Percentiles rank a stretch among this genome's conserved stretches.
Evolutionary conservation across 2,113 vertebrate species (phyloP).

Genomic region (Eonycteris spelaea): DNA sequence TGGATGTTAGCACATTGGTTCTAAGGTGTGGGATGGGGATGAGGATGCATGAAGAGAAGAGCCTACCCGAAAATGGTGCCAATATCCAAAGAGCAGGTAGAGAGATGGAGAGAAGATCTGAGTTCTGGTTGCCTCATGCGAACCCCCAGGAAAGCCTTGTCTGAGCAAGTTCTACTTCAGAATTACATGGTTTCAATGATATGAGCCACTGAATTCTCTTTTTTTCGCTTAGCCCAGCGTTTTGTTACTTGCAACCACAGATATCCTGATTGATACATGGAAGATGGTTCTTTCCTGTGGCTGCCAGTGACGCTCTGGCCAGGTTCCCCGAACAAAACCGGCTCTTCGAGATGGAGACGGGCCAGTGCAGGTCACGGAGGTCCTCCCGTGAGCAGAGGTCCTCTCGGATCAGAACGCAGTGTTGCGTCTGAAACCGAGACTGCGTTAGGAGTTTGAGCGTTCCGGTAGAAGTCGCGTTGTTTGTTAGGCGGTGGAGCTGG

Average conservation of each 20-base stretch:
- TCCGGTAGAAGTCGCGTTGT: background rate
- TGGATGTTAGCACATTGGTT: background rate
- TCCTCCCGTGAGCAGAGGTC: background rate
- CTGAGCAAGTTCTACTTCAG: background rate
- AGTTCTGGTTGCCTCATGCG: background rate
- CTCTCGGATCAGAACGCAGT: background rate
- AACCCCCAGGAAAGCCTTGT: background rate
- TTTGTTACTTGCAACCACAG: slow-evolving; percentile 5
- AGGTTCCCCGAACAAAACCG: background rate
- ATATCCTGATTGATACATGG: background rate
- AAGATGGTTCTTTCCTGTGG: background rate
- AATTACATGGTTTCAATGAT: background rate
- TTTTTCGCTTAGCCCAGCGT: background rate
- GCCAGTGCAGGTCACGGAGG: background rate
- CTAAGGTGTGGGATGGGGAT: background rate
- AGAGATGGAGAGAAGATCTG: background rate
- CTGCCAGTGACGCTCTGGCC: background rate
- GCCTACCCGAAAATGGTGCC: background rate
- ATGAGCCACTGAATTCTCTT: background rate
- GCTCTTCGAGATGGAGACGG: background rate
- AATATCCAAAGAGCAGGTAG: background rate
- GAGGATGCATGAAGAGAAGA: background rate
- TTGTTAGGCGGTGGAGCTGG: background rate
- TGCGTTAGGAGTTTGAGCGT: background rate
- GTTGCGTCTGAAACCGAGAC: background rate